Percentiles rank a stretch among this genome's conserved stretches.
These are phyloP conservation scores for Macaria notata DNA, from an alignment of 2,888 invertebrate genomes.

Conservation along the genomic window DNA sequence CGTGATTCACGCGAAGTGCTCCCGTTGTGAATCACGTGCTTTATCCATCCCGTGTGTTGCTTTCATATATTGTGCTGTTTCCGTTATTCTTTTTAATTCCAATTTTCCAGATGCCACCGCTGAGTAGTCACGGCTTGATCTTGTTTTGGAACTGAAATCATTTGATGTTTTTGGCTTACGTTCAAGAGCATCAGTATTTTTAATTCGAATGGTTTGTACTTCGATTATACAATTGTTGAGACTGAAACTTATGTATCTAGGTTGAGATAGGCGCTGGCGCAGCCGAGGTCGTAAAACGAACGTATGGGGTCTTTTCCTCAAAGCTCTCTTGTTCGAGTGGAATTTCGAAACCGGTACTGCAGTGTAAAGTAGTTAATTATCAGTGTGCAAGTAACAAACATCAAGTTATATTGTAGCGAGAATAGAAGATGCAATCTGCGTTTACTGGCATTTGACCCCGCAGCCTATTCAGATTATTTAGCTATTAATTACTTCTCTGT, in stretches of 20 bases:
- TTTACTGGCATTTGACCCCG: conserved; percentile 60
- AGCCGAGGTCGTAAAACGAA: conserved; percentile 15
- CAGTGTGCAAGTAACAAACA: conserved; percentile 44
- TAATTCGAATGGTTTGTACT: conserved; percentile 54
- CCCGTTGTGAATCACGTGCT: conserved; percentile 65
- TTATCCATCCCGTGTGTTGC: conserved; percentile 60
- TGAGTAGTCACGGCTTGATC: conserved; percentile 52
- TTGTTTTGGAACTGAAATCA: conserved; percentile 63
- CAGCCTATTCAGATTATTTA: conserved; percentile 44
- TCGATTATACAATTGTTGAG: conserved; percentile 45
- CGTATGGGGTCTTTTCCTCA: conserved; percentile 4
- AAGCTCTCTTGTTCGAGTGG: conserved; percentile 16
- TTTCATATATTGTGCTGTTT: conserved; percentile 51
- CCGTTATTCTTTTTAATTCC: conserved; percentile 64
- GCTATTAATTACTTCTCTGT: conserved; percentile 39
- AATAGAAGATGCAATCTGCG: conserved; percentile 58
- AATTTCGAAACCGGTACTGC: conserved; percentile 46
- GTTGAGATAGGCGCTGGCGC: conserved; percentile 5
- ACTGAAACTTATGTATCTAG: conserved; percentile 12
- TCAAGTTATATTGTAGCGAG: conserved; percentile 46
- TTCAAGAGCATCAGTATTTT: conserved; percentile 63
- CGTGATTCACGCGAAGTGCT: conserved; percentile 59
- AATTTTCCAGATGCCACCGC: conserved; percentile 57
- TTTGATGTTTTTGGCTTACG: conserved; percentile 65
- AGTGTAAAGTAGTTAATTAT: conserved; percentile 47